Base-by-base conservation (phyloP, 2,797 vertebrate genomes). In the Valencia hispanica region DNA sequence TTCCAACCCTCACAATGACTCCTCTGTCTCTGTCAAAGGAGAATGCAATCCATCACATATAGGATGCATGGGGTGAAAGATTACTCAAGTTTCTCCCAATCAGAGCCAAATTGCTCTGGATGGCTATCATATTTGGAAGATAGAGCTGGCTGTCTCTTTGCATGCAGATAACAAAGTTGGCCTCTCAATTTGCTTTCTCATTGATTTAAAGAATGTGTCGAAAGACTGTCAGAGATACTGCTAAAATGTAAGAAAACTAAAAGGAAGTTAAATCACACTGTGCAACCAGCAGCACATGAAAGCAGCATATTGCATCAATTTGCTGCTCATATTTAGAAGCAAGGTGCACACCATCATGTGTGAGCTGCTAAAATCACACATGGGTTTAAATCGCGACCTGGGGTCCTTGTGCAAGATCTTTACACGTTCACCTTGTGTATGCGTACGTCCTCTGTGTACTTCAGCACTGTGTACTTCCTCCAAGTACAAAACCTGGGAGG, bases 11-110 rank as follows among this genome's bases (percentile, higher is more conserved):
- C 55, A 47, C 72, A 61, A 11, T 20, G 22, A 20, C 69, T 53
- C 79, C 51, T 75, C 86, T 55, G 41, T 48, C 66, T 82, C 83
- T 45, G 76, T 78, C 81, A 81, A 76, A 85, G 73, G 30, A 57
- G 83, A 83, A 83, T 45, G 50, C 66, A 87, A 91, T 88, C 89
- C 84, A 88, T 91, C 91, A 86, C 76, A 77, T 22, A 34, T 17
- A 39, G 80, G 87, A 86, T 66, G 83, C 79, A 77, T 10, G 68
- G 80, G 83, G 83, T 6, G 70, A 81, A 66, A 82, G 86, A 91
- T 90, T 90, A 86, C 84, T 84, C 79, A 85, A 85, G 86, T 83
- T 87, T 87, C 81, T 81, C 79, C 76, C 82, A 82, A 86, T 90
- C 84, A 77, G n/a, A 48, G 77, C 75, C 83, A 90, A 90, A 89